A percentile compares a stretch with the other conserved stretches of the same genome.
Conservation (phyloP, 2,797 vertebrate genomes). For the Tadarida brasiliensis region DNA sequence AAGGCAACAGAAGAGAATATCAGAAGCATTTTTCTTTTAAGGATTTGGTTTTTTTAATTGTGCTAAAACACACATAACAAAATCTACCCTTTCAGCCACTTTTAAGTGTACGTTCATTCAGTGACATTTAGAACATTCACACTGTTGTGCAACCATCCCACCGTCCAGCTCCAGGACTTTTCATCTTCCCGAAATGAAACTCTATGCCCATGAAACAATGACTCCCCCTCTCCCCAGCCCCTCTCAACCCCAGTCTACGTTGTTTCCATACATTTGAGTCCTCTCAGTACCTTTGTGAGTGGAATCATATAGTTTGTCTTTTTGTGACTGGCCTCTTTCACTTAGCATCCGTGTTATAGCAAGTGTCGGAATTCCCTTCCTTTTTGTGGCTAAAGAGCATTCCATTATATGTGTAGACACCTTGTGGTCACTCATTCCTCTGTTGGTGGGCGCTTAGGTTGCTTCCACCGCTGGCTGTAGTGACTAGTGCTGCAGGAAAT, state of each 20-base stretch:
- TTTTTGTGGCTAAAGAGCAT: background rate
- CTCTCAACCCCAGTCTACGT: background rate
- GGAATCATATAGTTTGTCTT: background rate
- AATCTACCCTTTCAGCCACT: too few species aligned
- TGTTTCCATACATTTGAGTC: background rate
- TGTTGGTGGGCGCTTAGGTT: background rate
- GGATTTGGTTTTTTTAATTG: background rate
- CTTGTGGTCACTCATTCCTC: too few species aligned
- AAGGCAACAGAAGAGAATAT: background rate
- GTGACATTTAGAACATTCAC: too few species aligned
- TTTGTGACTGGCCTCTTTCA: too few species aligned
- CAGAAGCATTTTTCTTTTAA: background rate
- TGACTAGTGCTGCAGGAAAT: too few species aligned
- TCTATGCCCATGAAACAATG: background rate
- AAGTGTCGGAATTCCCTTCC: too few species aligned
- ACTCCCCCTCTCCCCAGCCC: background rate
- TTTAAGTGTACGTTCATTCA: too few species aligned
- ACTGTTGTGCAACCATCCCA: too few species aligned
- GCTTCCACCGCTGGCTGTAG: too few species aligned
- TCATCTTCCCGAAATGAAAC: background rate
- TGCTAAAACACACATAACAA: background rate
- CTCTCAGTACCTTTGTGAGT: background rate
- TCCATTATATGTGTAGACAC: background rate
- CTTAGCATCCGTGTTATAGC: background rate
- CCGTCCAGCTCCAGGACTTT: background rate